Evolutionary conservation across 2,113 vertebrate genomes (phyloP).

Genomic region (Chionodraco myersi): DNA sequence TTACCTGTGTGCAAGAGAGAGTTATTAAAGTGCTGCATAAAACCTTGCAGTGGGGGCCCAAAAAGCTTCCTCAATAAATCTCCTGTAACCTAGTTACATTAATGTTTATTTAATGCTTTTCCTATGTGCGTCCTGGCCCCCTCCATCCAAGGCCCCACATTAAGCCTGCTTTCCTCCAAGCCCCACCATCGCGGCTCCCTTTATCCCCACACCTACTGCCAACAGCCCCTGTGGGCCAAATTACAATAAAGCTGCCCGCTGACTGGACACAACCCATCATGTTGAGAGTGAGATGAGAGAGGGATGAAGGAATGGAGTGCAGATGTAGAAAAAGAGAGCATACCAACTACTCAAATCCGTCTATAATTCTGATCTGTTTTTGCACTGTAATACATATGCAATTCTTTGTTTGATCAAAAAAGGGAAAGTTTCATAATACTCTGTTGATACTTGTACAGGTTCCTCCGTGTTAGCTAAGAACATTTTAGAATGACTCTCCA

Average conservation of each 20-base stretch:
- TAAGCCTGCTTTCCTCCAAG: conserved; percentile 78
- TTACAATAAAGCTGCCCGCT: conserved; percentile 74
- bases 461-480: background rate
- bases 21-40: conserved; percentile 83
- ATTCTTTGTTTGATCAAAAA: background rate
- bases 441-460: background rate
- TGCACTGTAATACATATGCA: background rate
- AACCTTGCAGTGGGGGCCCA: conserved; percentile 75
- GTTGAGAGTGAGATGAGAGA: conserved; percentile 57
- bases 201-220: conserved; percentile 75
- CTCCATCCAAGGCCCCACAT: conserved; percentile 72
- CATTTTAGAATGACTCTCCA: conserved; percentile 3
- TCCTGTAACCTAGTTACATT: conserved; percentile 86
- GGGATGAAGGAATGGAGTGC: conserved; percentile 48
- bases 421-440: background rate
- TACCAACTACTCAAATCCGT: background rate
- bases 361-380: background rate
- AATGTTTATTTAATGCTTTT: conserved; percentile 87
- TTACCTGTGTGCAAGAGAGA: conserved; percentile 83
- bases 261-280: conserved; percentile 71
- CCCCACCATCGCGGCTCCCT: conserved; percentile 65
- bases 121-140: conserved; percentile 75
- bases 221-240: conserved; percentile 75
- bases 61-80: conserved; percentile 85
- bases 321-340: conserved; percentile 9